Evolutionary conservation across 2,888 invertebrate species (phyloP).

Genomic region (Plagodis pulveraria): DNA sequence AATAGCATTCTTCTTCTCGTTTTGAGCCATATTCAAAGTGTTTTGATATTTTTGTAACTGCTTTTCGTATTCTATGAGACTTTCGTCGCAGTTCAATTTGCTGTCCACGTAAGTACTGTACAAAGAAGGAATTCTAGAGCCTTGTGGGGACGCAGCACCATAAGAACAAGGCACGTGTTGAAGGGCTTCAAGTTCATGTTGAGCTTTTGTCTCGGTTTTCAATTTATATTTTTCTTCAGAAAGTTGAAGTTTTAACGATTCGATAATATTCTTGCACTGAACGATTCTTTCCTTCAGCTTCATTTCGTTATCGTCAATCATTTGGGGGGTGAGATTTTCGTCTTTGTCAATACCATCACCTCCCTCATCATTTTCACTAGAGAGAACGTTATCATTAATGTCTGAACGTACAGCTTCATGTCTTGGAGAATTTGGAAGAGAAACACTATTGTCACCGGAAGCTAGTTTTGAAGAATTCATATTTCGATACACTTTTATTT

Average conservation of each 20-base stretch:
- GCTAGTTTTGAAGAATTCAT: slow-evolving; percentile 56
- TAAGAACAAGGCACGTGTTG: slow-evolving; percentile 13
- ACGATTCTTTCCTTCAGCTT: slow-evolving; percentile 70
- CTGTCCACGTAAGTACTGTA: slow-evolving; percentile 62
- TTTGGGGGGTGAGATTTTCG: slow-evolving; percentile 48
- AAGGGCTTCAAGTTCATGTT: slow-evolving; percentile 10
- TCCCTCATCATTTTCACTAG: slow-evolving; percentile 17
- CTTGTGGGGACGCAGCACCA: slow-evolving; percentile 5
- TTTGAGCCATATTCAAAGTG: slow-evolving; percentile 74
- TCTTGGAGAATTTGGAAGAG: slow-evolving; percentile 35
- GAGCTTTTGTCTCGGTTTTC: slow-evolving; percentile 52
- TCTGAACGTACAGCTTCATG: slow-evolving; percentile 10
- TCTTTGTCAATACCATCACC: slow-evolving; percentile 22
- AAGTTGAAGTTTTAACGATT: slow-evolving; percentile 69
- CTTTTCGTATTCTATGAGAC: slow-evolving; percentile 74
- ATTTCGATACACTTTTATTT: too few relatives aligned
- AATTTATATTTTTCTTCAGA: slow-evolving; percentile 69
- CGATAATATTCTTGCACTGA: slow-evolving; percentile 69
- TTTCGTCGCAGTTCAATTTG: slow-evolving; percentile 69
- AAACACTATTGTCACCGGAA: slow-evolving; percentile 57
- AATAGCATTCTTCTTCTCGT: slow-evolving; percentile 77
- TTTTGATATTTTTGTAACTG: slow-evolving; percentile 76
- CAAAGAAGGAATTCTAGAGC: slow-evolving; percentile 33
- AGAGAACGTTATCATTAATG: slow-evolving; percentile 1
- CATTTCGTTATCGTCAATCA: slow-evolving; percentile 62